Conservation (phyloP, 2,113 vertebrate species). For the Triplophysa siluroides region DNA sequence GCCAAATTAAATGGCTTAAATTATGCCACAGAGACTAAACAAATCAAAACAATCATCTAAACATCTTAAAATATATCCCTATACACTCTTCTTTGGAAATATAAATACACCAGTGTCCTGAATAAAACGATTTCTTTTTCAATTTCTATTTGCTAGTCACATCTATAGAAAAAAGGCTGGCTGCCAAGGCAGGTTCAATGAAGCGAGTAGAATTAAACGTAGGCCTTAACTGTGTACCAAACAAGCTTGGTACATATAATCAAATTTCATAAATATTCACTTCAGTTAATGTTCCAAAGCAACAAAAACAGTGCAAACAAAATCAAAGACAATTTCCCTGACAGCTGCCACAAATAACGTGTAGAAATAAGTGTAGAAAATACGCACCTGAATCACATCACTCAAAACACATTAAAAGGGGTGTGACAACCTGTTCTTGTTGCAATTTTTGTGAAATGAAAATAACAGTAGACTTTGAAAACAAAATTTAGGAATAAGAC, state of each 20-base stretch:
- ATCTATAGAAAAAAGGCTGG: background rate
- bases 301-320: constrained; percentile 52
- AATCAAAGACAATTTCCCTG: constrained; percentile 28
- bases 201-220: constrained; percentile 51
- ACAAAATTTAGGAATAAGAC: background rate
- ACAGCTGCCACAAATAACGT: constrained; percentile 34
- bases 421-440: background rate
- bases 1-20: background rate
- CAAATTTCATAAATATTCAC: constrained; percentile 18
- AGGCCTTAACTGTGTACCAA: background rate
- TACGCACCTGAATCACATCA: background rate
- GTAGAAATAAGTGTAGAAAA: background rate
- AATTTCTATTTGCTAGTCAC: background rate
- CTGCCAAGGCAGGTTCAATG: background rate
- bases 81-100: background rate
- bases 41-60: background rate
- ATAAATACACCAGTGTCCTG: background rate
- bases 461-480: constrained; percentile 54
- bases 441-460: constrained; percentile 10
- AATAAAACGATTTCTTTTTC: background rate
- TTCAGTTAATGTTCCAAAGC: background rate
- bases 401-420: background rate
- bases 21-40: no score
- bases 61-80: background rate
- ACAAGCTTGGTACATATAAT: background rate